Percentiles rank a stretch among this genome's conserved stretches.
Evolutionary conservation across 2,797 vertebrate species (phyloP).

Genomic region (Lindbergichthys nudifrons): DNA sequence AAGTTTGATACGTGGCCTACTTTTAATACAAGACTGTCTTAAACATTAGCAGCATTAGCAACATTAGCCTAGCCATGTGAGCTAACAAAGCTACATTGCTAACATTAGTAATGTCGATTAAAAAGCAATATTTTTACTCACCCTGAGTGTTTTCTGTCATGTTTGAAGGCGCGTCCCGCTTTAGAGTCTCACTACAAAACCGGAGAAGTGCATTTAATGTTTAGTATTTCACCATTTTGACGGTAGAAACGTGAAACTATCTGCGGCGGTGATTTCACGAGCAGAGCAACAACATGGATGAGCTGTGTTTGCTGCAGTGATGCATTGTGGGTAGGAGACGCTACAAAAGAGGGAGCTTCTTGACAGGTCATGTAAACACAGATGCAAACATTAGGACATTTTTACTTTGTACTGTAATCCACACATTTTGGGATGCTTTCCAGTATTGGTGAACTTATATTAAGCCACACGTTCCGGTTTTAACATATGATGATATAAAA

Average conservation of each 20-base stretch:
- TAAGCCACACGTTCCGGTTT: too few relatives aligned
- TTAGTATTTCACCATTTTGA: conserved; percentile 29
- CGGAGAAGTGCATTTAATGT: conserved; percentile 65
- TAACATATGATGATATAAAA: too few relatives aligned
- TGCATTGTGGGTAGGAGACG: conserved; percentile 77
- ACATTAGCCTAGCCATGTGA: conserved; percentile 6
- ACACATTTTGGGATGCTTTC: too few relatives aligned
- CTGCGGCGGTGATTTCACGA: conserved; percentile 28
- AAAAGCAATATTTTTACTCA: conserved; percentile 60
- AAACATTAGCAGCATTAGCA: conserved; percentile 1
- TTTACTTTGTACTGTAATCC: too few relatives aligned
- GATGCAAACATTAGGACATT: background rate
- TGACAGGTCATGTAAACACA: conserved; percentile 12
- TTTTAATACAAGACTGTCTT: background rate
- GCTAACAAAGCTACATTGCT: conserved; percentile 16
- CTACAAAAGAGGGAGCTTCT: background rate
- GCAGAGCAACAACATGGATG: conserved; percentile 77
- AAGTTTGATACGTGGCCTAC: conserved; percentile 24
- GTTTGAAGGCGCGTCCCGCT: conserved; percentile 64
- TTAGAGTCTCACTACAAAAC: conserved; percentile 43
- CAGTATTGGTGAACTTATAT: too few relatives aligned
- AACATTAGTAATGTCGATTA: conserved; percentile 29
- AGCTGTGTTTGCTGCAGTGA: conserved; percentile 39
- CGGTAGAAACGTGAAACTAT: background rate
- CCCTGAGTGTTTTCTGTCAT: conserved; percentile 83